Percentiles rank a stretch among this genome's conserved stretches.
Evolutionary conservation across 2,888 invertebrate species (phyloP).

Genomic region (Erebia aethiops): DNA sequence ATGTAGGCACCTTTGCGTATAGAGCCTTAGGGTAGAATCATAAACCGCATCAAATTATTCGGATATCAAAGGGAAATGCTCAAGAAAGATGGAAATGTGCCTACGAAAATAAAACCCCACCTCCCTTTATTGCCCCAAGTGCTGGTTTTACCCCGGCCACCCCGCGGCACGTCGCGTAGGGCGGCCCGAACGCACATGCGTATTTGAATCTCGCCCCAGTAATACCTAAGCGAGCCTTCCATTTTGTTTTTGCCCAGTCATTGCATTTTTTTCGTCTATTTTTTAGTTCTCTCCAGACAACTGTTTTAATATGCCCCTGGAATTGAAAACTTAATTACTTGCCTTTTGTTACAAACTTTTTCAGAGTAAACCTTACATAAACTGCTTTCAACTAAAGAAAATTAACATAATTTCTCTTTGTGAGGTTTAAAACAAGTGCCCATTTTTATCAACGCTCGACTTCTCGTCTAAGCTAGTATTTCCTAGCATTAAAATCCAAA

Average conservation of each 20-base stretch:
- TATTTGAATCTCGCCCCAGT: slow-evolving; percentile 59
- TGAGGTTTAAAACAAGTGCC: slow-evolving; percentile 11
- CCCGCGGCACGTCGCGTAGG: slow-evolving; percentile 44
- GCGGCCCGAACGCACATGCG: slow-evolving; percentile 74
- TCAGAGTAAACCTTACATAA: slow-evolving; percentile 14
- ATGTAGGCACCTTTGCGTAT: slow-evolving; percentile 23
- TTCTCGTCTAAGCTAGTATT: slow-evolving; percentile 16
- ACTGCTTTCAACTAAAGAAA: slow-evolving; percentile 21
- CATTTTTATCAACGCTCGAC: slow-evolving; percentile 10
- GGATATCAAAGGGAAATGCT: slow-evolving; percentile 54
- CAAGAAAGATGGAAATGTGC: slow-evolving; percentile 56
- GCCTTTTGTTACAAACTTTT: slow-evolving; percentile 29
- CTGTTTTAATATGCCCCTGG: slow-evolving; percentile 42
- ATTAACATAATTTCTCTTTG: slow-evolving; percentile 21
- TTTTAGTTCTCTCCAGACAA: slow-evolving; percentile 39
- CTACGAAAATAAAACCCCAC: slow-evolving; percentile 57
- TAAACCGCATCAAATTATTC: slow-evolving; percentile 55
- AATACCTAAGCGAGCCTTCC: slow-evolving; percentile 72
- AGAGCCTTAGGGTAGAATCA: slow-evolving; percentile 43
- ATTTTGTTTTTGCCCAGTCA: slow-evolving; percentile 75
- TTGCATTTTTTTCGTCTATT: slow-evolving; percentile 40
- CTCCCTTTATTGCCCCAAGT: slow-evolving; percentile 48
- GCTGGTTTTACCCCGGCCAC: slow-evolving; percentile 43
- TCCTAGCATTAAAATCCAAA: slow-evolving; percentile 2
- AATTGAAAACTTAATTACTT: slow-evolving; percentile 45